These are phyloP conservation scores for Crocodylus rhombifer DNA, from an alignment of 2,797 vertebrate species.

Conservation along the genomic window DNA sequence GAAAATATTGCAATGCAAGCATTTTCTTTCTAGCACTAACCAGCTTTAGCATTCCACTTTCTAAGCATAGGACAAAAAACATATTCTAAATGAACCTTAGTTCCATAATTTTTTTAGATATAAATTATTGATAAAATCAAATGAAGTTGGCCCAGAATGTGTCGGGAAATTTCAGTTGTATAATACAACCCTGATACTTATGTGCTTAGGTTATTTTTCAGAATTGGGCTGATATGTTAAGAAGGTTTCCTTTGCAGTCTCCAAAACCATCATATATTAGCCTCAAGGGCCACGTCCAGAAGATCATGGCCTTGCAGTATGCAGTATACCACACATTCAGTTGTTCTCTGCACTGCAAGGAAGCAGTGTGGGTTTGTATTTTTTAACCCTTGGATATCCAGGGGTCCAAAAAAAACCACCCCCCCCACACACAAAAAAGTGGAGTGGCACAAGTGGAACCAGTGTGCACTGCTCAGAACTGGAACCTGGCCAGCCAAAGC, in stretches of 20 bases:
- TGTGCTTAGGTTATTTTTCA: slow-evolving; percentile 32
- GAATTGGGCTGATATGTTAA: slow-evolving; percentile 29
- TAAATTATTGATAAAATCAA: slow-evolving; percentile 55
- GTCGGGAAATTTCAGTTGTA: slow-evolving; percentile 41
- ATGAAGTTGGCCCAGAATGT: background rate
- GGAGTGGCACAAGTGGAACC: no score
- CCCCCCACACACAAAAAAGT: no score
- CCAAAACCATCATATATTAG: slow-evolving; percentile 56
- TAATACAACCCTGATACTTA: slow-evolving; percentile 43
- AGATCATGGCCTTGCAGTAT: no score
- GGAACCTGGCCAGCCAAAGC: no score
- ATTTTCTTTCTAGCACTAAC: background rate
- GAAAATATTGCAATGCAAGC: background rate
- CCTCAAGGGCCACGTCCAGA: background rate
- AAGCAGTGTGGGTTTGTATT: no score
- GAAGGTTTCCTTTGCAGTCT: slow-evolving; percentile 57
- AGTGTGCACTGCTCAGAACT: no score
- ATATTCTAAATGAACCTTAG: slow-evolving; percentile 33
- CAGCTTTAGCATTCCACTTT: background rate
- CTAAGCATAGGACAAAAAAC: slow-evolving; percentile 42
- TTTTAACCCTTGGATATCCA: no score
- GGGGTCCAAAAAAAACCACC: no score
- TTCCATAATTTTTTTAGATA: slow-evolving; percentile 31
- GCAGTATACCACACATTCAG: no score
- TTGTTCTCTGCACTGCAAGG: no score